phyloP scores from a whole-genome alignment of 2,888 invertebrate genomes.

The Heliconius ismenius region DNA sequence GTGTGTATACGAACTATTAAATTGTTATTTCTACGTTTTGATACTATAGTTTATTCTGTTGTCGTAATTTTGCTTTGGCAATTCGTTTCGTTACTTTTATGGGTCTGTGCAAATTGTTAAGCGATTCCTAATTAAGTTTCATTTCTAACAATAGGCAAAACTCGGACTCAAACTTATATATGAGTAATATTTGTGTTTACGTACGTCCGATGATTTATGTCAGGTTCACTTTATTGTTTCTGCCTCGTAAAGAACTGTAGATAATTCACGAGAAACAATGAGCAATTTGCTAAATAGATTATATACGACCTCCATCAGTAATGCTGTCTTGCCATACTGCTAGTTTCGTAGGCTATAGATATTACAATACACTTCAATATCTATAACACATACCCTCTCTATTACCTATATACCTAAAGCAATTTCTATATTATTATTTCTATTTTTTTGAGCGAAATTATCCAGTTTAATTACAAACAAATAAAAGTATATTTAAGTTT shows the following conservation, averaged over 20 bases:
- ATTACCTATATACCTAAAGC: slow-evolving; percentile 11
- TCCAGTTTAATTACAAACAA: slow-evolving; percentile 20
- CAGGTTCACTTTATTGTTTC: slow-evolving; percentile 76
- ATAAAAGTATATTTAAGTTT: slow-evolving; percentile 35
- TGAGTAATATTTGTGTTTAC: slow-evolving; percentile 66
- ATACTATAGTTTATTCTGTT: slow-evolving; percentile 42
- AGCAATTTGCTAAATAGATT: slow-evolving; percentile 80
- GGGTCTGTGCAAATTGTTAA: slow-evolving; percentile 52
- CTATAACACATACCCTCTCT: slow-evolving; percentile 23
- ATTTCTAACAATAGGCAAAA: slow-evolving; percentile 65
- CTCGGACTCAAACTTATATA: slow-evolving; percentile 54
- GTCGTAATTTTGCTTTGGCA: slow-evolving; percentile 48
- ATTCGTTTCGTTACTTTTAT: slow-evolving; percentile 58
- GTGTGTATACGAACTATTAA: slow-evolving; percentile 73
- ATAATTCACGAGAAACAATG: slow-evolving; percentile 77
- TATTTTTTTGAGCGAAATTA: slow-evolving; percentile 23
- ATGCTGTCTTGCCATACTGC: slow-evolving; percentile 80
- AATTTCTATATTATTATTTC: slow-evolving; percentile 4
- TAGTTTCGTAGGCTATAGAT: slow-evolving; percentile 74
- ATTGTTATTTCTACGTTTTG: slow-evolving; percentile 61
- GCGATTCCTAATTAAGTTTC: slow-evolving; percentile 61
- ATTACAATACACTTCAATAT: slow-evolving; percentile 49
- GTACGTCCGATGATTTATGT: slow-evolving; percentile 75
- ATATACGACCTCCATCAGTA: slow-evolving; percentile 78
- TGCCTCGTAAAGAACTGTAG: slow-evolving; percentile 74